These are phyloP conservation scores for Drosophila demipolita DNA, from an alignment of 2,888 invertebrate species.

Conservation along the genomic window DNA sequence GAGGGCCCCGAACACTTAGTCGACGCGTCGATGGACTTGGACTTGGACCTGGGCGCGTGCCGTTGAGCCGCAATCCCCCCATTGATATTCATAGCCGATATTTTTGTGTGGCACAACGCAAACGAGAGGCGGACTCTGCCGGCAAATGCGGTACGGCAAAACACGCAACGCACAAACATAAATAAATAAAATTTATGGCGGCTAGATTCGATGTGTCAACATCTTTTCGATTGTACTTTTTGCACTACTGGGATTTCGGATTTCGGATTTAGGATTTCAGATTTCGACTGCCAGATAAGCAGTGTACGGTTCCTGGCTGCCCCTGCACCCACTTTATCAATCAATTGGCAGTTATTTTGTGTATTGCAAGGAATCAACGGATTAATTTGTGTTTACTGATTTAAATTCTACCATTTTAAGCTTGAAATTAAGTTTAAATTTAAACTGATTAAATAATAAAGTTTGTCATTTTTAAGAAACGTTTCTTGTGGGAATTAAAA, in stretches of 20 bases:
- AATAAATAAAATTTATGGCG: conserved; percentile 81
- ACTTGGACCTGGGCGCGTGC: conserved; percentile 67
- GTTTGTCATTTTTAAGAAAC: background rate
- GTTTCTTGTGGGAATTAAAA: background rate
- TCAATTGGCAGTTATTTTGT: conserved; percentile 34
- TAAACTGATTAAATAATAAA: background rate
- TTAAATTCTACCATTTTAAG: background rate
- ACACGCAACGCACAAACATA: conserved; percentile 38
- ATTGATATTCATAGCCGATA: conserved; percentile 81
- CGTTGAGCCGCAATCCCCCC: conserved; percentile 64
- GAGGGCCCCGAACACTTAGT: conserved; percentile 62
- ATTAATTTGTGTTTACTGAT: background rate
- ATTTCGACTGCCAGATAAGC: conserved; percentile 31
- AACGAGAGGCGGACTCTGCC: conserved; percentile 48
- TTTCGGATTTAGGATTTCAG: conserved; percentile 53
- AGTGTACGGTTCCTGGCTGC: background rate
- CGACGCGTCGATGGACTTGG: conserved; percentile 11
- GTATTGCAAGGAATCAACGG: background rate
- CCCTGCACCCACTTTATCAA: conserved; percentile 31
- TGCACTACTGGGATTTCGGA: conserved; percentile 60
- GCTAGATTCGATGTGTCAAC: conserved; percentile 55
- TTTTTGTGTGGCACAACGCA: conserved; percentile 38
- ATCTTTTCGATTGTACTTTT: conserved; percentile 60
- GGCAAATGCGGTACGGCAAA: conserved; percentile 45
- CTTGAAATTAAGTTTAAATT: background rate